Conservation (phyloP, 1,140 invertebrate species). For the Brachystomella parvula region DNA sequence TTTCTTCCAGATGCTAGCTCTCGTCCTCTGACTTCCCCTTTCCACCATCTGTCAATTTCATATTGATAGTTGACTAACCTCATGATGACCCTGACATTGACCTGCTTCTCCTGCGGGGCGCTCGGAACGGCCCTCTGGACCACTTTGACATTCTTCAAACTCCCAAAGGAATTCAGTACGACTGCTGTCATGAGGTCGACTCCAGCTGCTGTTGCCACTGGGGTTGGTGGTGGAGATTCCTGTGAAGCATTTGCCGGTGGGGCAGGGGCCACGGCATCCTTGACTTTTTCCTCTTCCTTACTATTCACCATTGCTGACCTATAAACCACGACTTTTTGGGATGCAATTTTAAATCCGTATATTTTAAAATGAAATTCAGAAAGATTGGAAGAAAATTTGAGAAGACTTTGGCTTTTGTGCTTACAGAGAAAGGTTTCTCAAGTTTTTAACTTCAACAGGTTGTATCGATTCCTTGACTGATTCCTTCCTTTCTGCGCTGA, state of each 20-base stretch:
- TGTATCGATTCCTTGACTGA: slow-evolving; percentile 4
- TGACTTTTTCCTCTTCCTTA: neutral
- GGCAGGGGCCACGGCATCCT: neutral
- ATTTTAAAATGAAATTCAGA: too few relatives aligned
- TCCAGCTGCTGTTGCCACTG: neutral
- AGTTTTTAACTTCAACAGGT: slow-evolving; percentile 8
- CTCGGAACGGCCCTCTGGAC: neutral
- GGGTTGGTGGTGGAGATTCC: neutral
- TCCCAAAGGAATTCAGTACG: slow-evolving; percentile 22
- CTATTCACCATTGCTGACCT: slow-evolving; percentile 6
- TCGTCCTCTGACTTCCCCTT: too few relatives aligned
- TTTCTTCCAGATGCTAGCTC: slow-evolving; percentile 19
- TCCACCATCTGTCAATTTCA: neutral
- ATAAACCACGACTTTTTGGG: neutral
- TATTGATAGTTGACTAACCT: slow-evolving; percentile 10
- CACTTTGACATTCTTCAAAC: slow-evolving; percentile 26
- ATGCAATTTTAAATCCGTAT: neutral
- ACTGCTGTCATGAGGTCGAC: slow-evolving; percentile 22
- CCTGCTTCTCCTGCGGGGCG: slow-evolving; percentile 1
- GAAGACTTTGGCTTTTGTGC: neutral
- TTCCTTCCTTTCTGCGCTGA: neutral
- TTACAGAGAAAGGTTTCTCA: neutral
- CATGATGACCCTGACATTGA: slow-evolving; percentile 21
- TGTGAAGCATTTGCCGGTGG: neutral
- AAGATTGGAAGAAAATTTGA: too few relatives aligned